Evolutionary conservation across 1,140 invertebrate species (phyloP).

Genomic region (Myzus persicae): DNA sequence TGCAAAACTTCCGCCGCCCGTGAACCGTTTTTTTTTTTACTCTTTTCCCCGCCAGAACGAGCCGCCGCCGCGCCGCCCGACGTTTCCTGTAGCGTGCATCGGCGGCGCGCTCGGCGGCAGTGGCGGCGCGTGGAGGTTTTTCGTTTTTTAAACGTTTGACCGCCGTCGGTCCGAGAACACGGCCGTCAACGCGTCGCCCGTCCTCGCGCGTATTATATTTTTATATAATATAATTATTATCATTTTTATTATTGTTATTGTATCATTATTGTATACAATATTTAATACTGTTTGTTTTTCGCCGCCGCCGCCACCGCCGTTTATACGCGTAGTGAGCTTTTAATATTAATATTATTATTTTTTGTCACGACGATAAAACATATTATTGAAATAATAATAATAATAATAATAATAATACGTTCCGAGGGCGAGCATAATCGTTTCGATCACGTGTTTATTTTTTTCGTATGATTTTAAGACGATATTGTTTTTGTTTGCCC

Average conservation of each 20-base stretch:
- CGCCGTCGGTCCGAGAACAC: slow-evolving; percentile 23
- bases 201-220: neutral
- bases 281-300: neutral
- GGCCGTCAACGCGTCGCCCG: neutral
- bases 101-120: neutral
- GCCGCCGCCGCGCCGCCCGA: neutral
- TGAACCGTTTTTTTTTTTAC: neutral
- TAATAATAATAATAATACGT: too few species aligned
- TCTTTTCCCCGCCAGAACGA: neutral
- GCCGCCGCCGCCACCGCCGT: neutral
- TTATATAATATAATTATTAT: too few species aligned
- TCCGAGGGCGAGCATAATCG: neutral
- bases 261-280: neutral
- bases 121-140: neutral
- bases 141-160: slow-evolving; percentile 46
- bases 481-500: neutral
- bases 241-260: too few species aligned
- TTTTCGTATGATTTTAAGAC: neutral
- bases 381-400: too few species aligned
- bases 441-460: neutral
- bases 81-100: slow-evolving; percentile 12
- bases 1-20: neutral
- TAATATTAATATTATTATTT: neutral
- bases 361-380: neutral
- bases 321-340: neutral